Evolutionary conservation across 2,797 vertebrate genomes (phyloP), one percentile per base, ranked within the genome.

Genomic region (Chrysolophus pictus): DNA sequence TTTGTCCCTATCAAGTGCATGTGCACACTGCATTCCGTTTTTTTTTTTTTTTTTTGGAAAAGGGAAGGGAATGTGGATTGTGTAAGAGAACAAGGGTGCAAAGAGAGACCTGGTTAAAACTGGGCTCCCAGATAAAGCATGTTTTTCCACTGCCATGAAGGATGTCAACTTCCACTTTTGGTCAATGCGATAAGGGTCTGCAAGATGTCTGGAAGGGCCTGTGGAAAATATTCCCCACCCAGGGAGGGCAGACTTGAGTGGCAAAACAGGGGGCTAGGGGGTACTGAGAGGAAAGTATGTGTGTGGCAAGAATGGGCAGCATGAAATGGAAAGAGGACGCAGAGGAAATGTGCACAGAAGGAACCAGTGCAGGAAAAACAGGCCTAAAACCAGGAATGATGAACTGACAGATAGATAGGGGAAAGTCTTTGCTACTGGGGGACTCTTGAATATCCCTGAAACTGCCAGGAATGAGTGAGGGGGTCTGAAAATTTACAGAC

Each of bases 111-210:
- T 47, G 14, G 10, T 10, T 89, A n/a, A 74, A 92, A 72, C 15
- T 16, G 17, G 16, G 11, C 26, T 87, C 73, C 81, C 53, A 93
- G 55, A 70, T 41, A 84, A 64, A 33, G 39, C 76, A 46, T 24
- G 14, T 11, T 81, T 92, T 73, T 60, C 65, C n/a, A 41, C 11
- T 92, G 53, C 53, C 28, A 7, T 18, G 15, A 77, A 88, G 72
- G 41, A 72, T 41, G 65, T 78, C 63, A 87, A n/a, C 37, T 91
- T 91, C 79, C 81, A 87, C 49, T 78, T 91, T 21, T 35, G 46
- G 42, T 23, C 55, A 42, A 26, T 77, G n/a, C 39, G 69, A 49
- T 76, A 94, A 87, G 80, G 0, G 0, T 29, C 24, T 26, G 41
- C 8, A 76, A 87, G 84, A 86, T 6, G 19, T 41, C 71, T 90